phyloP scores from a whole-genome alignment of 2,888 invertebrate species.

The Brenthis daphne region DNA sequence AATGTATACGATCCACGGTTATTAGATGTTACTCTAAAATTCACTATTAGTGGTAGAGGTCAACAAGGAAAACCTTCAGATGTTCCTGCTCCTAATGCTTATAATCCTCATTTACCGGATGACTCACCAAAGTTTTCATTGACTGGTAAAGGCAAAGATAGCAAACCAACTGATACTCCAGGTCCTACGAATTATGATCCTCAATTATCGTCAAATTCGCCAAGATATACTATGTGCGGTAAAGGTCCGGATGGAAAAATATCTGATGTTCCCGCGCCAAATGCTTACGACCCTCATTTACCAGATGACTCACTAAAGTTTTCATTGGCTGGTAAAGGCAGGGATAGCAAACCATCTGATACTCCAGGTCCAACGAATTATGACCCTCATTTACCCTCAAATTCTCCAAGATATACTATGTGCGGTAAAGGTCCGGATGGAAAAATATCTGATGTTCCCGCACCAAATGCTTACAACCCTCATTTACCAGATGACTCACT shows the following conservation, averaged over 20 bases:
- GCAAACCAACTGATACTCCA: constrained; percentile 82
- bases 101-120: constrained; percentile 82
- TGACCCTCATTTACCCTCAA: constrained; percentile 76
- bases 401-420: constrained; percentile 83
- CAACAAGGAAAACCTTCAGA: constrained; percentile 76
- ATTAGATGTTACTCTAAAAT: constrained; percentile 78
- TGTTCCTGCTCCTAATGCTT: constrained; percentile 84
- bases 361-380: constrained; percentile 83
- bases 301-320: constrained; percentile 70
- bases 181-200: constrained; percentile 84
- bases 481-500: constrained; percentile 67
- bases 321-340: constrained; percentile 81
- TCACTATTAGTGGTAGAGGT: constrained; percentile 82
- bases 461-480: constrained; percentile 80
- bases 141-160: constrained; percentile 85
- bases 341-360: constrained; percentile 66
- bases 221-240: constrained; percentile 83
- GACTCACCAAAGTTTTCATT: constrained; percentile 84
- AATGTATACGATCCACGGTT: constrained; percentile 82
- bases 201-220: constrained; percentile 80
- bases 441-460: constrained; percentile 83
- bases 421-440: constrained; percentile 77
- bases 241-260: constrained; percentile 79
- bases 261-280: constrained; percentile 84
- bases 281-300: constrained; percentile 75